phyloP scores from a whole-genome alignment of 2,888 invertebrate species.

The Galerucella calmariensis region DNA sequence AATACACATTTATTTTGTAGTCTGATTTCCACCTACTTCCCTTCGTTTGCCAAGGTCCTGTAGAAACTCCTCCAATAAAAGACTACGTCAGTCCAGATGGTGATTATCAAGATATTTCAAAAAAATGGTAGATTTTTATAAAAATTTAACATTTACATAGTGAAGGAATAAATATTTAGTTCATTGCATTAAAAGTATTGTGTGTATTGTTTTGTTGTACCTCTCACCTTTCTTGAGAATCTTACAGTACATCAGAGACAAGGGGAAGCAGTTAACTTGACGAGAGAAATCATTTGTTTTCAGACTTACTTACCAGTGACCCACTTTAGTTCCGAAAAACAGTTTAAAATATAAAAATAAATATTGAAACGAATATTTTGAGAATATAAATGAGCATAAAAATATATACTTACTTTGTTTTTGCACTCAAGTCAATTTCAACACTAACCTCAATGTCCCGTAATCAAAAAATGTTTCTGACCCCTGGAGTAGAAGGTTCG shows the following conservation, averaged over 20 bases:
- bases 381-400: too few relatives aligned
- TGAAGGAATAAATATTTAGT: neutral
- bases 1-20: slow-evolving; percentile 65
- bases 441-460: too few relatives aligned
- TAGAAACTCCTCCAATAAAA: slow-evolving; percentile 84
- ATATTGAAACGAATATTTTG: too few relatives aligned
- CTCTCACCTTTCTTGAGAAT: neutral
- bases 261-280: too few relatives aligned
- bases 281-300: too few relatives aligned
- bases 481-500: too few relatives aligned
- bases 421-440: too few relatives aligned
- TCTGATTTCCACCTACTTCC: slow-evolving; percentile 79
- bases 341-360: too few relatives aligned
- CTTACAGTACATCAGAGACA: neutral
- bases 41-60: slow-evolving; percentile 77
- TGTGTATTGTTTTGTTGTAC: neutral
- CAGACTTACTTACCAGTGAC: too few relatives aligned
- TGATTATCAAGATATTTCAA: slow-evolving; percentile 85
- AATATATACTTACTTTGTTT: too few relatives aligned
- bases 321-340: too few relatives aligned
- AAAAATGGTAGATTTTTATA: slow-evolving; percentile 71
- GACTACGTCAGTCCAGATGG: slow-evolving; percentile 89
- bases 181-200: neutral
- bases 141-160: neutral
- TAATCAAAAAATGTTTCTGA: too few relatives aligned